Base-by-base conservation (phyloP, 1,140 invertebrate species). In the Danaus plexippus region DNA sequence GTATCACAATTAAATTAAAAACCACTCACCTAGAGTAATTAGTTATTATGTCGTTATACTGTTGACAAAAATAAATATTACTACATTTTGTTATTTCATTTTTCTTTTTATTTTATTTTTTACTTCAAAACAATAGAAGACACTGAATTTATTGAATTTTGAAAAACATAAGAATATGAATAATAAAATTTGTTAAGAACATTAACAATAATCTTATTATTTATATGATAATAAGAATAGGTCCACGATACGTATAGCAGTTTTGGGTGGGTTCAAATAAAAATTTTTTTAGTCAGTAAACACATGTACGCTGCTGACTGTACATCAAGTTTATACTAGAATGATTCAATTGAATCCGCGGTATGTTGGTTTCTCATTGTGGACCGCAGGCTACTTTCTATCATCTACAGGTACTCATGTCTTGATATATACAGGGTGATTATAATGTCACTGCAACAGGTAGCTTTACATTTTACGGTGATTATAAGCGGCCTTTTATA, bases 1-100 rank as follows among this genome's bases (percentile, higher is more conserved):
- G 82, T 84, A 85, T 84, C 80, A 83, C 80, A 85, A 85, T 85
- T 82, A 83, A 85, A 82, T 85, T 85, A 82, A 81, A 85, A 85
- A 84, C 78, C 80, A 84, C 61, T 85, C 82, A 77, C 64, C 69
- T 67, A 67, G 59, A 75, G 73, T 75, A 73, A 75, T 75, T 75
- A 70, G 73, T 69, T 71, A 80, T 71, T 76, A 76, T 75, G 69
- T 68, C 57, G 66, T 50, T 49, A 77, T 81, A 82, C 50, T 46
- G 80, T 59, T 50, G 53, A 56, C 64, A 73, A 44, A 63, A 71
- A 67, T 66, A 77, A 46, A 52, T 57, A 59, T 43, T 54, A n/a
- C 13, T 53, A 54, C 51, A 43, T 57, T 47, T 52, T 13, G 15
- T 55, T 52, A 15, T 48, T 48, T 43, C 13, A 32, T 50, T 32